A percentile compares a stretch with the other conserved stretches of the same genome.
These are phyloP conservation scores for Alces alces DNA, from an alignment of 2,113 vertebrate genomes.

Conservation along the genomic window DNA sequence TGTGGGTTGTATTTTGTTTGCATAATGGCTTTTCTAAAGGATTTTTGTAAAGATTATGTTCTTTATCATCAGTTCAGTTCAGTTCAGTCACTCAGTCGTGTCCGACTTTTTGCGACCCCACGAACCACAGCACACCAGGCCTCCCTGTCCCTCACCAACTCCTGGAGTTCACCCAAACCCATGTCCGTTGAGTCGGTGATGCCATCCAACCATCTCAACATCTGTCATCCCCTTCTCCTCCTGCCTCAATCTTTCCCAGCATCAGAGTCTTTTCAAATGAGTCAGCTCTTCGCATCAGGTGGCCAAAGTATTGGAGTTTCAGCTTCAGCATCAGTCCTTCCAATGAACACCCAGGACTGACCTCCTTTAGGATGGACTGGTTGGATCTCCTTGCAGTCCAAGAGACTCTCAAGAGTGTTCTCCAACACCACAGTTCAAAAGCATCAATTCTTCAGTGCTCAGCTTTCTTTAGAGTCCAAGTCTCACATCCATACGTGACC, in stretches of 20 bases:
- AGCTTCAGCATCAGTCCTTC: neutral
- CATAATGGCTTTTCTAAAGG: neutral
- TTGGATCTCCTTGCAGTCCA: neutral
- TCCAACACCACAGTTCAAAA: neutral
- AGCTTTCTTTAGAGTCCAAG: neutral
- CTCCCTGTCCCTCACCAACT: neutral
- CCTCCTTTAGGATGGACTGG: neutral
- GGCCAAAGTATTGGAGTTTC: neutral
- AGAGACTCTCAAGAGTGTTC: neutral
- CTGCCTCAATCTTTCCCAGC: neutral
- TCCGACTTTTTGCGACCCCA: neutral
- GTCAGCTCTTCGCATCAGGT: neutral
- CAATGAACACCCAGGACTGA: neutral
- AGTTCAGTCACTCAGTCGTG: neutral
- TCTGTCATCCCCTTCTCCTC: neutral
- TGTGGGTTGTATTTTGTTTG: neutral
- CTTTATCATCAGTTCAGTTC: neutral
- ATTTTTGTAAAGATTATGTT: neutral
- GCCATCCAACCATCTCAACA: neutral
- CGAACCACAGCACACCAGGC: neutral
- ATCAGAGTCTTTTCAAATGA: neutral
- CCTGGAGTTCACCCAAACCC: neutral
- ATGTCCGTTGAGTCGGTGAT: neutral
- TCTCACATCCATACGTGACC: neutral
- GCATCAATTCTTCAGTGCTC: neutral